A percentile compares a stretch with the other conserved stretches of the same genome.
Evolutionary conservation across 2,888 invertebrate species (phyloP).

Genomic region (Anoncus sp.): DNA sequence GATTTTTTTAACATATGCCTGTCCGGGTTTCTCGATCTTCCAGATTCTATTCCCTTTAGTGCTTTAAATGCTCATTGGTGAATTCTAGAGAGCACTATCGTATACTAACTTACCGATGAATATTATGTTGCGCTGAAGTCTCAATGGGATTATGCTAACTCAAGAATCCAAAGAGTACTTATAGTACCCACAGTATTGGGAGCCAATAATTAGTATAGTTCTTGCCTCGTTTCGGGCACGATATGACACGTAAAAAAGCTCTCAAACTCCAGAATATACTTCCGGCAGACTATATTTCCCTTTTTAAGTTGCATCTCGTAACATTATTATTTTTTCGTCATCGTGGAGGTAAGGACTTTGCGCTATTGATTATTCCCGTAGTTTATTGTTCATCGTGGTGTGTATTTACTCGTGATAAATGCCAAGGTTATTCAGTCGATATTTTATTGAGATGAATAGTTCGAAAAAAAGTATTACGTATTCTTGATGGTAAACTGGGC

Average conservation of each 20-base stretch:
- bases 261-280: conserved; percentile 9
- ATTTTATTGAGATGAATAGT: not conserved
- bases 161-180: too few species aligned
- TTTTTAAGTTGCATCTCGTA: not conserved
- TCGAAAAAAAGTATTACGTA: not conserved
- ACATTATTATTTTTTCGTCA: not conserved
- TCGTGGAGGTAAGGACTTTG: not conserved
- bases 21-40: not conserved
- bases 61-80: not conserved
- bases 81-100: not conserved
- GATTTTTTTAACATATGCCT: too few species aligned
- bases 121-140: conserved; percentile 37
- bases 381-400: too few species aligned
- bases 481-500: too few species aligned
- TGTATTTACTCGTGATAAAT: too few species aligned
- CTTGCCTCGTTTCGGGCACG: not conserved
- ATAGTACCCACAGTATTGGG: too few species aligned
- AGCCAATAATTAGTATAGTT: too few species aligned
- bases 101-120: conserved; percentile 1
- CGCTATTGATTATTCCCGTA: not conserved
- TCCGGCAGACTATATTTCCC: not conserved
- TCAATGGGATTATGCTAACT: not conserved
- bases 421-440: too few species aligned
- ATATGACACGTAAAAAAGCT: conserved; percentile 23
- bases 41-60: not conserved